Evolutionary conservation across 2,888 invertebrate genomes (phyloP).

Genomic region (Cheilosia impressa): DNA sequence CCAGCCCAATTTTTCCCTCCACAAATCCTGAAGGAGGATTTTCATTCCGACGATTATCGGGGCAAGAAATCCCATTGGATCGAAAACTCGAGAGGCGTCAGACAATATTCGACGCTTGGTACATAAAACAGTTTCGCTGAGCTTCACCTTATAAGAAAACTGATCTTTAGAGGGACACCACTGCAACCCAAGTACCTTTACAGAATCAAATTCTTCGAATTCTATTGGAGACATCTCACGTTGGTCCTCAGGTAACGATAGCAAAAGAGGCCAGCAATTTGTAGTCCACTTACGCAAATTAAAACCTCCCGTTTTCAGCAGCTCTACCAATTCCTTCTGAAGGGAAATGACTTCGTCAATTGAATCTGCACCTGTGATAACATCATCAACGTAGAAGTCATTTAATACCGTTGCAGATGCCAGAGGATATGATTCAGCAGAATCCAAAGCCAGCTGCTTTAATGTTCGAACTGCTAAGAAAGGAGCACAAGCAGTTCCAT

Average conservation of each 20-base stretch:
- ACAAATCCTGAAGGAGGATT: constrained; percentile 29
- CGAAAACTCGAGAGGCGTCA: constrained; percentile 28
- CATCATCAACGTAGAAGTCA: too few relatives aligned
- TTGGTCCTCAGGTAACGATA: constrained; percentile 32
- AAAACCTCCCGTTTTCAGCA: too few relatives aligned
- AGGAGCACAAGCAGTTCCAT: too few relatives aligned
- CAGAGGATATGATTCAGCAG: too few relatives aligned
- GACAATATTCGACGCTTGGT: constrained; percentile 28
- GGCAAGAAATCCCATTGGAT: constrained; percentile 23
- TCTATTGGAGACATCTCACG: constrained; percentile 36
- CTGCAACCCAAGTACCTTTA: constrained; percentile 32
- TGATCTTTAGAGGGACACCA: constrained; percentile 44
- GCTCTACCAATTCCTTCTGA: too few relatives aligned
- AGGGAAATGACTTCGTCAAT: too few relatives aligned
- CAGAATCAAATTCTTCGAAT: constrained; percentile 17
- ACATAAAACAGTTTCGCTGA: not conserved
- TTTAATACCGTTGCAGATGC: too few relatives aligned
- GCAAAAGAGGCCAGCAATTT: not conserved
- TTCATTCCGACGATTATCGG: constrained; percentile 14
- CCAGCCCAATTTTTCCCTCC: constrained; percentile 4
- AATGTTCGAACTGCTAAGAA: constrained; percentile 4
- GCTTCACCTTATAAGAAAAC: constrained; percentile 30
- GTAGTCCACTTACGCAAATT: too few relatives aligned
- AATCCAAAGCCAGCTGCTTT: constrained; percentile 57
- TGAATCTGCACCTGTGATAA: too few relatives aligned